phyloP scores from a whole-genome alignment of 1,140 invertebrate genomes.

The Camponotus vicinus region DNA sequence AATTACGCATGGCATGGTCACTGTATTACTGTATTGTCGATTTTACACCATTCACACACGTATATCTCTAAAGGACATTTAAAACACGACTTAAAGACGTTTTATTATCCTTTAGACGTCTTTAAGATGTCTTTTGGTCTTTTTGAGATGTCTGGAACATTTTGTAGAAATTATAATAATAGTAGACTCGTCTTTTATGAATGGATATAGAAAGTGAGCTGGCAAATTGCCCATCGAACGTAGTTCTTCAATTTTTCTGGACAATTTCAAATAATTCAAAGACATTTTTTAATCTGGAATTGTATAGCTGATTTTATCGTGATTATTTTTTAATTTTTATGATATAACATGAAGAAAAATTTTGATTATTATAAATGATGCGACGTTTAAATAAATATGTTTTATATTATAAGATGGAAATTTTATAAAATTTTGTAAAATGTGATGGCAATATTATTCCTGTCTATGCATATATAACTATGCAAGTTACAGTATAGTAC shows the following conservation, averaged over 20 bases:
- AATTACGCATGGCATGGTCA: background rate
- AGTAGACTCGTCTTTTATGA: background rate
- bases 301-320: background rate
- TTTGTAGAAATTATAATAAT: background rate
- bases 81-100: too few species aligned
- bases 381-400: too few species aligned
- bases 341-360: background rate
- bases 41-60: background rate
- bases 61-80: too few species aligned
- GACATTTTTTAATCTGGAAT: background rate
- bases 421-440: constrained; percentile 24
- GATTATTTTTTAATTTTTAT: background rate
- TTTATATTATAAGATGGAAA: background rate
- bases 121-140: too few species aligned
- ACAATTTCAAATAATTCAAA: background rate
- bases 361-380: background rate
- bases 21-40: constrained; percentile 1
- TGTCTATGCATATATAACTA: constrained; percentile 41
- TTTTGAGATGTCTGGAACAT: too few species aligned
- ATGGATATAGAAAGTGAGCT: background rate
- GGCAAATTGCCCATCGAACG: background rate
- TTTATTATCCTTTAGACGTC: too few species aligned
- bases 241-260: background rate
- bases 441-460: constrained; percentile 9
- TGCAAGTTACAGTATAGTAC: background rate